phyloP scores from a whole-genome alignment of 1,140 invertebrate species.

The Ceratosolen solmsi region DNA sequence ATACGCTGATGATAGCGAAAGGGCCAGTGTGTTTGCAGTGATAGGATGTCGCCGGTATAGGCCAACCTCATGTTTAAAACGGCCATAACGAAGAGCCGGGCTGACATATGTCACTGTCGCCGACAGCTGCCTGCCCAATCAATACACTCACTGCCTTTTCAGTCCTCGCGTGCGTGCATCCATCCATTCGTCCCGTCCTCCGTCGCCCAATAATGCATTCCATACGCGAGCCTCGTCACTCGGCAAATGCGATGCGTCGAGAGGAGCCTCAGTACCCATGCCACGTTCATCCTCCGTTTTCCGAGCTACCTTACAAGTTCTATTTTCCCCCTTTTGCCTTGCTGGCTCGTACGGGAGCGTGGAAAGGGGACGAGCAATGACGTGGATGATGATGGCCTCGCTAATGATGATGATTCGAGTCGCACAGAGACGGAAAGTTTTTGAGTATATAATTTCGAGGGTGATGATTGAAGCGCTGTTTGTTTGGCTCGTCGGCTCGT shows the following conservation, averaged over 20 bases:
- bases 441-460: constrained; percentile 21
- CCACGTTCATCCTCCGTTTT: constrained; percentile 26
- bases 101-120: constrained; percentile 75
- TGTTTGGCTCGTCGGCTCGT: neutral
- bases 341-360: constrained; percentile 4
- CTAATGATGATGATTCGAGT: neutral
- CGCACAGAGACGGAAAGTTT: neutral
- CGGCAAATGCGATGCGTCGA: too few relatives aligned
- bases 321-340: neutral
- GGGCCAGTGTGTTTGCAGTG: neutral
- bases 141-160: constrained; percentile 66
- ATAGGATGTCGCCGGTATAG: constrained; percentile 60
- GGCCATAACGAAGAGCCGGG: constrained; percentile 73
- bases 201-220: constrained; percentile 62
- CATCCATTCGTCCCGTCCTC: neutral
- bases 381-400: neutral
- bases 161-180: constrained; percentile 58
- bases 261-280: neutral
- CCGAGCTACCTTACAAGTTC: neutral
- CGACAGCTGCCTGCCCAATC: constrained; percentile 73
- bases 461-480: neutral
- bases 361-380: neutral
- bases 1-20: neutral
- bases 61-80: constrained; percentile 74
- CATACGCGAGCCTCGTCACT: constrained; percentile 59